A percentile compares a stretch with the other conserved stretches of the same genome.
Conservation (phyloP, 2,888 invertebrate species). For the Hypselothyrea guttata region DNA sequence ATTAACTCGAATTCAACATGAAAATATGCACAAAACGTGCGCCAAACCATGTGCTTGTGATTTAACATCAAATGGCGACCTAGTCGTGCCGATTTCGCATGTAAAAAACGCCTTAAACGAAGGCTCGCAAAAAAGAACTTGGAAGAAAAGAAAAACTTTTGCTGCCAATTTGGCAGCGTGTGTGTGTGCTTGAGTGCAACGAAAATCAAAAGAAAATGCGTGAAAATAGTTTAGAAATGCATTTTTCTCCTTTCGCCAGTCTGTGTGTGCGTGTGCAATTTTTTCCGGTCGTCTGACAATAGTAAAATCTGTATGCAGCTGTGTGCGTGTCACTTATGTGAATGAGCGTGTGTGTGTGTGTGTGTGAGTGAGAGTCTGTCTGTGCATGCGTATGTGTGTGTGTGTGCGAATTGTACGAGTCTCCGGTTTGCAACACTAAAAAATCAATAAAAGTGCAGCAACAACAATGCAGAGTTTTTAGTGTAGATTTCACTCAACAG, state of each 20-base stretch:
- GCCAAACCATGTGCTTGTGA: constrained; percentile 20
- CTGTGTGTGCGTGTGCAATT: constrained; percentile 58
- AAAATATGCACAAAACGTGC: constrained; percentile 47
- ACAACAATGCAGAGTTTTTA: constrained; percentile 44
- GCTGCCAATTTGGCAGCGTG: constrained; percentile 54
- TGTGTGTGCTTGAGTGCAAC: constrained; percentile 53
- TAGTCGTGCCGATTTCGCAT: constrained; percentile 17
- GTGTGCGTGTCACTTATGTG: constrained; percentile 3
- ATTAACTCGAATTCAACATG: constrained; percentile 56
- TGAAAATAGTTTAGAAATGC: constrained; percentile 68
- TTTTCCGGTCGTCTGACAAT: constrained; percentile 64
- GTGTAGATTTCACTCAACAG: constrained; percentile 65
- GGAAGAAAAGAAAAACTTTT: constrained; percentile 51
- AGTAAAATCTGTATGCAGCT: constrained; percentile 50
- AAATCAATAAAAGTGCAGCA: constrained; percentile 73
- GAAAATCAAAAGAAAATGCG: constrained; percentile 65
- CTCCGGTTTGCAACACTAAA: constrained; percentile 72
- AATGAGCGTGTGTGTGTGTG: constrained; percentile 27
- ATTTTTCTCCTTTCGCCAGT: constrained; percentile 27
- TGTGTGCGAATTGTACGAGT: constrained; percentile 45
- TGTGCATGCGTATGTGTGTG: constrained; percentile 8
- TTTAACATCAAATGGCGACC: constrained; percentile 27
- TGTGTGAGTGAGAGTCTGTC: constrained; percentile 11
- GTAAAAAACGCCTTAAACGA: constrained; percentile 40
- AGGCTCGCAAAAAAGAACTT: constrained; percentile 29